phyloP scores from a whole-genome alignment of 53 echinoderm and acorn worm genomes.

The Henricia sp. region DNA sequence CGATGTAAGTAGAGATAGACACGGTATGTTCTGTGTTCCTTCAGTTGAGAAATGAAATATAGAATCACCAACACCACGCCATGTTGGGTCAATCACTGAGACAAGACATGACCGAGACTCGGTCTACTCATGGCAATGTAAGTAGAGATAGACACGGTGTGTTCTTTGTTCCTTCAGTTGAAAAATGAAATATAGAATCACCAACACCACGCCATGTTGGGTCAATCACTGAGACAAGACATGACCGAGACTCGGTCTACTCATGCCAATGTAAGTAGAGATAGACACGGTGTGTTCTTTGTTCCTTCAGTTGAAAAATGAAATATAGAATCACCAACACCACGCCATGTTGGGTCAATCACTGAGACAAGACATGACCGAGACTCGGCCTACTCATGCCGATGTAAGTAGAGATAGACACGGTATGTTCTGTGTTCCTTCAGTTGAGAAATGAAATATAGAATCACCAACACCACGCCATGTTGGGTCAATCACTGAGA shows the following conservation, averaged over 20 bases:
- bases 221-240: background rate
- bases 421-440: no score
- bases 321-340: no score
- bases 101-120: conserved; percentile 13
- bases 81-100: conserved; percentile 1
- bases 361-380: background rate
- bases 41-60: no score
- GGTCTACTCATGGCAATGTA: conserved; percentile 71
- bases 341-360: conserved; percentile 1
- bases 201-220: conserved; percentile 7
- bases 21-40: no score
- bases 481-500: background rate
- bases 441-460: no score
- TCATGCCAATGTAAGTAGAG: conserved; percentile 77
- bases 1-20: conserved; percentile 84
- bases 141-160: no score
- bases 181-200: no score
- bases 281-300: no score
- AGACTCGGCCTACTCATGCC: conserved; percentile 63
- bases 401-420: no score
- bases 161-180: no score
- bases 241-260: conserved; percentile 49
- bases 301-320: no score
- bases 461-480: conserved; percentile 12
- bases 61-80: no score